These are phyloP conservation scores for Oryctolagus cuniculus DNA, from an alignment of 2,113 vertebrate genomes.

Conservation along the genomic window mOryCun1.1 NC_091436.1:7116001-7116500, in stretches of 20 bases:
- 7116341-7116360: no score
- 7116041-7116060: not conserved
- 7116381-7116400: no score
- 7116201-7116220: constrained; percentile 75
- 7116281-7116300: not conserved
- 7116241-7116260: constrained; percentile 17
- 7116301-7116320: not conserved
- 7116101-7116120: constrained; percentile 87
- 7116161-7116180: constrained; percentile 81
- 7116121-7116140: constrained; percentile 82
- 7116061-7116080: constrained; percentile 69
- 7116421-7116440: not conserved
- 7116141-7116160: constrained; percentile 87
- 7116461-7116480: constrained; percentile 62
- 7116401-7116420: no score
- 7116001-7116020: no score
- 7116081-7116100: constrained; percentile 79
- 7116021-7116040: constrained; percentile 4
- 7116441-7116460: not conserved
- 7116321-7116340: constrained; percentile 30
- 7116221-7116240: constrained; percentile 24
- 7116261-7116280: constrained; percentile 10
- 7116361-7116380: no score
- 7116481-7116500: no score
- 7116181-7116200: constrained; percentile 66